Evolutionary conservation across 2,888 invertebrate genomes (phyloP).

Genomic region (Caenorhabditis afra): DNA sequence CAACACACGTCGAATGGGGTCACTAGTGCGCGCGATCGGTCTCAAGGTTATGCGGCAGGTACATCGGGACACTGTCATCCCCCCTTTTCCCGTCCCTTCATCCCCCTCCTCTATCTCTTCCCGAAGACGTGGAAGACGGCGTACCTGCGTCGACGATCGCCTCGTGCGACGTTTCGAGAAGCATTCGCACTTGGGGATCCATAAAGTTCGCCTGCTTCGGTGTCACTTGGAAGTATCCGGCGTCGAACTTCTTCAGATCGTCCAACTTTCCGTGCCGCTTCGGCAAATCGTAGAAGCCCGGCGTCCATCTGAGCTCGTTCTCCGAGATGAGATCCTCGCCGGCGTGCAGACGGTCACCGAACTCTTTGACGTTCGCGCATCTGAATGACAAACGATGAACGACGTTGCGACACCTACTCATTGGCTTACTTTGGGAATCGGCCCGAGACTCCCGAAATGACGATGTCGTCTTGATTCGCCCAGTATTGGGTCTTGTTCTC

Average conservation of each 20-base stretch:
- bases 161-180: constrained; percentile 94
- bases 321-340: constrained; percentile 94
- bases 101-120: constrained; percentile 3
- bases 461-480: constrained; percentile 81
- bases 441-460: constrained; percentile 83
- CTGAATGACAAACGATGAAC: too few relatives aligned
- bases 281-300: constrained; percentile 83
- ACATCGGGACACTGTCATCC: constrained; percentile 43
- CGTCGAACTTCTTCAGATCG: constrained; percentile 82
- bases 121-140: constrained; percentile 39
- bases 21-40: constrained; percentile 46
- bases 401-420: constrained; percentile 40
- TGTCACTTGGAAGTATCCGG: constrained; percentile 81
- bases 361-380: constrained; percentile 92
- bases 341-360: constrained; percentile 91
- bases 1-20: constrained; percentile 43
- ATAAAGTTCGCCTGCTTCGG: constrained; percentile 84
- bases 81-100: constrained; percentile 1
- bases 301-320: constrained; percentile 91
- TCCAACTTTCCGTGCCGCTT: constrained; percentile 82
- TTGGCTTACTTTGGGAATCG: constrained; percentile 86
- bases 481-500: constrained; percentile 71
- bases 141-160: constrained; percentile 90
- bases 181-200: constrained; percentile 93
- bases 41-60: constrained; percentile 55